Base-by-base conservation (phyloP, 2,797 vertebrate species). In the Menidia menidia region DNA sequence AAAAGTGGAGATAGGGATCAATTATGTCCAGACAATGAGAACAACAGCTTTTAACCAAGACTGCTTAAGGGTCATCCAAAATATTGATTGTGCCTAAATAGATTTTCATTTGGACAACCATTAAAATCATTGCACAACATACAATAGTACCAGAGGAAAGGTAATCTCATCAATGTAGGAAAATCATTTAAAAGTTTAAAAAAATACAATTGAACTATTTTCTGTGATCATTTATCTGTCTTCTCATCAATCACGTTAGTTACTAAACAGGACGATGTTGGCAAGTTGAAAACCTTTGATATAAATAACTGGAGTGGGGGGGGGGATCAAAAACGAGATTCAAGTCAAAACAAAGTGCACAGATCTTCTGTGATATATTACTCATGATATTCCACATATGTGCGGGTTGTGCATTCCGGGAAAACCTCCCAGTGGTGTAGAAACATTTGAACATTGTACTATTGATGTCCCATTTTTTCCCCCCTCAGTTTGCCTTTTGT, bases 401-500 rank as follows among this genome's bases (percentile, higher is more conserved):
- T 87, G 69, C 75, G 82, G 77, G 61, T 77, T 56, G 63, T 83
- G 79, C 82, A 82, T 79, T 70, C 72, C 44, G 51, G 81, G 76
- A 77, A 39, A 83, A 75, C 32, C 62, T 89, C 84, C 84, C 87
- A 81, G 58, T 48, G 80, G 82, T 83, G 72, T 59, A 31, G 86
- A 85, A 92, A 85, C 82, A 90, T 92, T 86, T 89, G 92, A 93
- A 92, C 89, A 77, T 85, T 78, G 94, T 94, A 91, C 92, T 93
- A 92, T 93, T 93, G 92, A 94, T 92, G 90, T 90, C 88, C 91
- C 87, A 89, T 93, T 92, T 91, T 92, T 76, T 63, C 76, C 74
- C 82, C 76, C 71, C 35, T 10, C 35, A 39, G 78, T 90, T 93
- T 80, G 89, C 82, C 89, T 92, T 87, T 92, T 91, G 94, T 94